Percentiles rank a stretch among this genome's conserved stretches.
These are phyloP conservation scores for Maniola hyperantus DNA, from an alignment of 2,888 invertebrate genomes.

Conservation along the genomic window DNA sequence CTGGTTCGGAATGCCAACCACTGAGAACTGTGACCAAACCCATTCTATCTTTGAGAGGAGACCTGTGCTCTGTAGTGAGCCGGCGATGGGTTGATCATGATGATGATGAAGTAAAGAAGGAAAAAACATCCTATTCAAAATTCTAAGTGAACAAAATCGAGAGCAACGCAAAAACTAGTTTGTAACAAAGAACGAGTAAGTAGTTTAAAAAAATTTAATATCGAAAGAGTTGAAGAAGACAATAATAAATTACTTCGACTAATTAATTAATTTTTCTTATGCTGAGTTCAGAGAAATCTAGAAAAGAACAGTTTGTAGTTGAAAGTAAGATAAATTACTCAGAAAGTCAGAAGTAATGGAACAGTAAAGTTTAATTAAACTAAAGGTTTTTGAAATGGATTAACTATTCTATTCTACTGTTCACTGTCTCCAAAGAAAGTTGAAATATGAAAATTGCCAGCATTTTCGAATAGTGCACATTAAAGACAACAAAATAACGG, in stretches of 20 bases:
- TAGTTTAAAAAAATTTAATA: neutral
- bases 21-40: no score
- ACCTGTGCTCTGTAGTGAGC: no score
- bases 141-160: no score
- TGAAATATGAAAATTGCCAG: no score
- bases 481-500: no score
- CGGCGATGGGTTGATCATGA: no score
- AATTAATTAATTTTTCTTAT: constrained; percentile 32
- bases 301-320: constrained; percentile 30
- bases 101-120: no score
- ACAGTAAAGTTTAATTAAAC: constrained; percentile 3
- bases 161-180: neutral
- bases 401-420: neutral
- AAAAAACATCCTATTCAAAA: no score
- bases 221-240: constrained; percentile 9
- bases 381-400: neutral
- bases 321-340: constrained; percentile 36
- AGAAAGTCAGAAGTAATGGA: constrained; percentile 27
- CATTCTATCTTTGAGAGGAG: no score
- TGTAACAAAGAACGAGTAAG: neutral
- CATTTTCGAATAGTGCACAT: no score
- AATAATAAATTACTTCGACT: constrained; percentile 28
- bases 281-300: constrained; percentile 24
- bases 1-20: no score
- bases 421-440: no score